Percentiles rank a stretch among this genome's conserved stretches.
These are phyloP conservation scores for Diplolepis rosae DNA, from an alignment of 2,888 invertebrate species.

Conservation along the genomic window DNA sequence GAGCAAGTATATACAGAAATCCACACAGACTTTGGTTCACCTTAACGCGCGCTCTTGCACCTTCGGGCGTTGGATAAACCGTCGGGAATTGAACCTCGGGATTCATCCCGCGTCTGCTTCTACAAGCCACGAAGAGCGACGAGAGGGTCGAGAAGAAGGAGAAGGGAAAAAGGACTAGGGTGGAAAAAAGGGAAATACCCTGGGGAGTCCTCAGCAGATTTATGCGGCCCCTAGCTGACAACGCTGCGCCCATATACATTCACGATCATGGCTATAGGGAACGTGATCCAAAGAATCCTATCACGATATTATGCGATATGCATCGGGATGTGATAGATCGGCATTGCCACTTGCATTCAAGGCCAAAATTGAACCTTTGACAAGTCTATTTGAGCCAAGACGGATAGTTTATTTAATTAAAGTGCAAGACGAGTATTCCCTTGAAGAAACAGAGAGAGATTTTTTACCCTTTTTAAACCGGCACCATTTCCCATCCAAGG, in stretches of 20 bases:
- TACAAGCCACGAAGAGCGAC: slow-evolving; percentile 36
- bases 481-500: too few species aligned
- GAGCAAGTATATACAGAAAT: background rate
- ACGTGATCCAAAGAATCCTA: slow-evolving; percentile 58
- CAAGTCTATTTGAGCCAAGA: background rate
- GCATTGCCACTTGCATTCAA: slow-evolving; percentile 58
- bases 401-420: too few species aligned
- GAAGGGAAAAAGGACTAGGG: slow-evolving; percentile 37
- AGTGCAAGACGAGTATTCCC: too few species aligned
- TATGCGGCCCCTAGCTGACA: slow-evolving; percentile 67
- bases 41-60: slow-evolving; percentile 51
- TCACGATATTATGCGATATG: slow-evolving; percentile 69
- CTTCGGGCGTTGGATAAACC: slow-evolving; percentile 62
- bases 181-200: slow-evolving; percentile 66
- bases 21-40: slow-evolving; percentile 24
- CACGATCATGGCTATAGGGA: slow-evolving; percentile 41
- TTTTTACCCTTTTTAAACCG: too few species aligned
- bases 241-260: slow-evolving; percentile 53
- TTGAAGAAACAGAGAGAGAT: too few species aligned
- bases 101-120: slow-evolving; percentile 66
- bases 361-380: background rate
- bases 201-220: slow-evolving; percentile 71
- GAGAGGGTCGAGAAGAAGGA: slow-evolving; percentile 37
- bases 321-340: slow-evolving; percentile 68
- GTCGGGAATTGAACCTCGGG: slow-evolving; percentile 68